Evolutionary conservation across 2,797 vertebrate species (phyloP), one percentile per base, ranked within the genome.

Genomic region (Anisognathus igniventris): DNA sequence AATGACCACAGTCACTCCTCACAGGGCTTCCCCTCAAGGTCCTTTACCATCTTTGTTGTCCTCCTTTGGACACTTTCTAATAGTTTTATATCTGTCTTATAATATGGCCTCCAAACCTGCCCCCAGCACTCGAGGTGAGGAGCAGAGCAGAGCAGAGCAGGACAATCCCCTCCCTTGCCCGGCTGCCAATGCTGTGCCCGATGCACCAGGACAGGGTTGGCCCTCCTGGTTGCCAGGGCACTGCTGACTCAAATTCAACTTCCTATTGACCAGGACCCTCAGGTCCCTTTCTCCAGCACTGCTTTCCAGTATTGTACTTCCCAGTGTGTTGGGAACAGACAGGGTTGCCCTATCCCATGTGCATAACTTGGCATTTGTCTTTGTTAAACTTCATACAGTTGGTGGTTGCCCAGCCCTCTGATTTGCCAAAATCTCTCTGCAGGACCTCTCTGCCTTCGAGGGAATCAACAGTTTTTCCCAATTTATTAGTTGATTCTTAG

Each of bases 121-220:
- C 14, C 48, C n/a, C 56, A 56, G 20, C 2, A n/a, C 17, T 30
- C 0, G 1, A 25, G 27, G 13, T 30, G 56, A 50, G 56, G 42
- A 0, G 2, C 35, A 48, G 54, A 47, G 53, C 35, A 48, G 54
- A 47, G 53, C 33, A 74, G 56, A 61, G 22, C 0, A 0, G 48
- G 21, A 54, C 31, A 61, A n/a, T 81, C 19, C 7, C 31, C 31
- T 56, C 23, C 48, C 35, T 37, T 4, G 7, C 21, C 42, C 0
- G 0, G 31, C 48, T 68, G 62, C 2, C 0, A 1, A 13, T 62
- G 48, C 42, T 56, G 18, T 18, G 14, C n/a, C 28, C 30, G 42
- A 44, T 57, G 24, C 0, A 0, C 4, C 28, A 15, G 78, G 28
- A 39, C 50, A 62, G 0, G 1, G 1, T 0, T 56, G 20, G 4